Conservation (phyloP, 2,888 invertebrate genomes). For the Teleiodes luculella region DNA sequence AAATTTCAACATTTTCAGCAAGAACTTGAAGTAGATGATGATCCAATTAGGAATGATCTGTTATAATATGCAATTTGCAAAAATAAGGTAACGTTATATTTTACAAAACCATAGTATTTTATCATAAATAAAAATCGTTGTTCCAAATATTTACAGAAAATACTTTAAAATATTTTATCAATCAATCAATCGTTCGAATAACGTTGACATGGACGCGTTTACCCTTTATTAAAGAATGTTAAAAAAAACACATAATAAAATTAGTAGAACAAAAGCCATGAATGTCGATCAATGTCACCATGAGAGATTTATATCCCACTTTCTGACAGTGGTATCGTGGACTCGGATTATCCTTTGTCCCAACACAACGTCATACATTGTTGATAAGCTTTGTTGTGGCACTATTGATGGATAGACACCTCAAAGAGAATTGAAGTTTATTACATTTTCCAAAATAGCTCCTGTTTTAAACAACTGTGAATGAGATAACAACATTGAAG, state of each 20-base stretch:
- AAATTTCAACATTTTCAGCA: too few species aligned
- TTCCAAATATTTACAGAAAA: too few species aligned
- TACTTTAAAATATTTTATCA: too few species aligned
- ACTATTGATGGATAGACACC: conserved; percentile 37
- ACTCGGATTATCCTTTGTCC: conserved; percentile 69
- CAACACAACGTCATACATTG: conserved; percentile 56
- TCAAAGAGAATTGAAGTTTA: conserved; percentile 30
- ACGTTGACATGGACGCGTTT: too few species aligned
- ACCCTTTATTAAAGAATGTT: not conserved
- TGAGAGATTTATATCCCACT: conserved; percentile 70
- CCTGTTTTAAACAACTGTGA: not conserved
- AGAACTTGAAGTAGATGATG: not conserved
- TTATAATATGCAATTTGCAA: too few species aligned
- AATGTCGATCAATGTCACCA: conserved; percentile 59
- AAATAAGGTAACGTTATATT: too few species aligned
- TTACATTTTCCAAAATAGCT: conserved; percentile 1
- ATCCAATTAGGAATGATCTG: too few species aligned
- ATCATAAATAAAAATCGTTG: too few species aligned
- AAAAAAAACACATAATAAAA: not conserved
- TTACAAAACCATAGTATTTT: too few species aligned
- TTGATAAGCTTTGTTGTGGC: conserved; percentile 54
- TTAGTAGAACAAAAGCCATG: conserved; percentile 30
- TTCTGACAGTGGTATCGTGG: conserved; percentile 60
- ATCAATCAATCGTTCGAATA: too few species aligned
- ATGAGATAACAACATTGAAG: conserved; percentile 3